Evolutionary conservation across 2,113 vertebrate species (phyloP).

Genomic region (Falco punctatus): DNA sequence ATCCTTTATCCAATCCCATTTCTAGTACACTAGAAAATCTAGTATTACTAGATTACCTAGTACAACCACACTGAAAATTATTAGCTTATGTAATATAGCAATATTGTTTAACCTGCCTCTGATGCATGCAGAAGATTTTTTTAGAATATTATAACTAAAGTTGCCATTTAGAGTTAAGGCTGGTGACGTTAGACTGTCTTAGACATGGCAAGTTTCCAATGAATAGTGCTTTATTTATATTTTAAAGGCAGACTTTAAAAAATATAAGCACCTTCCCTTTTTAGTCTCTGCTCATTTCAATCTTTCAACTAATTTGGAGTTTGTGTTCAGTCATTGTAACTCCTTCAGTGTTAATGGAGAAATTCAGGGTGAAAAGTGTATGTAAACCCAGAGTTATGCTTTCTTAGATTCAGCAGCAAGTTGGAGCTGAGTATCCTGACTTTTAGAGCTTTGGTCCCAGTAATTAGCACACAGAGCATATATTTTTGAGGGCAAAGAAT

Average conservation of each 20-base stretch:
- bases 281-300: neutral
- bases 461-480: neutral
- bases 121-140: neutral
- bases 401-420: neutral
- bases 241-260: neutral
- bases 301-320: neutral
- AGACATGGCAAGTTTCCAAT: neutral
- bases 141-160: neutral
- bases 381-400: neutral
- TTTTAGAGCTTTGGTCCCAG: neutral
- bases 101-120: neutral
- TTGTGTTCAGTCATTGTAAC: neutral
- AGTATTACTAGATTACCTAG: neutral
- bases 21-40: neutral
- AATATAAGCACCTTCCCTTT: neutral
- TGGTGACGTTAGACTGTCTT: neutral
- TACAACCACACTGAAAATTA: neutral
- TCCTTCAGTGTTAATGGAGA: neutral
- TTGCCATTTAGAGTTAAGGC: neutral
- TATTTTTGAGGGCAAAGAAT: neutral
- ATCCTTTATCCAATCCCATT: neutral
- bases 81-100: neutral
- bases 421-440: neutral
- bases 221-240: neutral
- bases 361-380: neutral